Evolutionary conservation across 2,113 vertebrate genomes (phyloP).

Genomic region (Sakesphorus luctuosus): DNA sequence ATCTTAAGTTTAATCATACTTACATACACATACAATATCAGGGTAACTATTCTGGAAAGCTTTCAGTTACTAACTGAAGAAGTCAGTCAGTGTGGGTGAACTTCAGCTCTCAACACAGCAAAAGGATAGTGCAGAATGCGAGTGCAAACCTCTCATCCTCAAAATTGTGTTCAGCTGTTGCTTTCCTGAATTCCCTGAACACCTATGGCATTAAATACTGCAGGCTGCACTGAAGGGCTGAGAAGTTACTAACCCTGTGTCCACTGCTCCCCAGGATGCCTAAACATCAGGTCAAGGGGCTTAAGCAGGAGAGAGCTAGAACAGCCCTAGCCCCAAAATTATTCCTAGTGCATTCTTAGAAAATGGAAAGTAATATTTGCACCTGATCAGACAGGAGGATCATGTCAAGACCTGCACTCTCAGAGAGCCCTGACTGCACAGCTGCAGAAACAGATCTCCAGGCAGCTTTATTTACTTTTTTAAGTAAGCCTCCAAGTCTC

Average conservation of each 20-base stretch:
- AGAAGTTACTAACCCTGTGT: not conserved
- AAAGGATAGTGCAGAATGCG: not conserved
- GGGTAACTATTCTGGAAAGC: not conserved
- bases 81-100: not conserved
- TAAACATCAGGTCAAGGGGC: not conserved
- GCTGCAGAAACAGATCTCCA: not conserved
- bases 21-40: not conserved
- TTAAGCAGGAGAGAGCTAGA: not conserved
- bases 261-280: not conserved
- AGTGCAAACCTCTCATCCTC: not conserved
- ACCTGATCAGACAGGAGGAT: not conserved
- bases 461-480: not conserved
- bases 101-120: not conserved
- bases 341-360: not conserved
- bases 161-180: not conserved
- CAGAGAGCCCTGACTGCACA: not conserved
- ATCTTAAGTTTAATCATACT: not conserved
- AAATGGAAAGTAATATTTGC: not conserved
- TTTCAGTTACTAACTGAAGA: not conserved
- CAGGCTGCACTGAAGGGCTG: not conserved
- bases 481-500: not conserved
- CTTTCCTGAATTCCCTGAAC: not conserved
- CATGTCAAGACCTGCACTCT: not conserved
- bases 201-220: not conserved
- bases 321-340: not conserved